Conservation (phyloP, 53 echinoderm and acorn worm species). For the Paracentrotus lividus region DNA sequence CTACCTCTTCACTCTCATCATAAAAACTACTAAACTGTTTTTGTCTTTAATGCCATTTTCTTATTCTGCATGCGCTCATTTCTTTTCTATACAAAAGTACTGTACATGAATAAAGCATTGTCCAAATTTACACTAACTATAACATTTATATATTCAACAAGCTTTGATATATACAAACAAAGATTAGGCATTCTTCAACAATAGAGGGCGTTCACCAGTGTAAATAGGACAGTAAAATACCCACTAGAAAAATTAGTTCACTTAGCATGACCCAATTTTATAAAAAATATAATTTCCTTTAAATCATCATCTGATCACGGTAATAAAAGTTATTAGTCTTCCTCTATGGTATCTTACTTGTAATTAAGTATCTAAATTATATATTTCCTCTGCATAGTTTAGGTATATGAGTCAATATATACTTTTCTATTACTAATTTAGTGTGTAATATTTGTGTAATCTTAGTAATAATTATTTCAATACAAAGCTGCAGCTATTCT, state of each 20-base stretch:
- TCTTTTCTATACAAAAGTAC: conserved; percentile 58
- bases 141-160: conserved; percentile 4
- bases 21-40: background rate
- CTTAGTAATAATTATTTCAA: background rate
- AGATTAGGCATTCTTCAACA: background rate
- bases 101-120: conserved; percentile 57
- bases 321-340: background rate
- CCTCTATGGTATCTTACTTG: background rate
- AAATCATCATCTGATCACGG: too few relatives aligned
- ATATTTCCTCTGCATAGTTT: background rate
- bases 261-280: too few relatives aligned
- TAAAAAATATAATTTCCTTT: too few relatives aligned
- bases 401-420: background rate
- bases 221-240: too few relatives aligned
- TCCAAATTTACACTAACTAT: background rate
- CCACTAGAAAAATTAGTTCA: too few relatives aligned
- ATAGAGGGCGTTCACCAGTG: too few relatives aligned
- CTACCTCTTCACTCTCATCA: background rate
- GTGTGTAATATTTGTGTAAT: background rate
- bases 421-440: background rate
- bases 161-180: conserved; percentile 21
- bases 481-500: too few relatives aligned
- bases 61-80: background rate
- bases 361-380: background rate
- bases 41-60: background rate